Evolutionary conservation across 1,140 invertebrate species (phyloP), one percentile per base, ranked within the genome.

Genomic region (Hermetia illucens): DNA sequence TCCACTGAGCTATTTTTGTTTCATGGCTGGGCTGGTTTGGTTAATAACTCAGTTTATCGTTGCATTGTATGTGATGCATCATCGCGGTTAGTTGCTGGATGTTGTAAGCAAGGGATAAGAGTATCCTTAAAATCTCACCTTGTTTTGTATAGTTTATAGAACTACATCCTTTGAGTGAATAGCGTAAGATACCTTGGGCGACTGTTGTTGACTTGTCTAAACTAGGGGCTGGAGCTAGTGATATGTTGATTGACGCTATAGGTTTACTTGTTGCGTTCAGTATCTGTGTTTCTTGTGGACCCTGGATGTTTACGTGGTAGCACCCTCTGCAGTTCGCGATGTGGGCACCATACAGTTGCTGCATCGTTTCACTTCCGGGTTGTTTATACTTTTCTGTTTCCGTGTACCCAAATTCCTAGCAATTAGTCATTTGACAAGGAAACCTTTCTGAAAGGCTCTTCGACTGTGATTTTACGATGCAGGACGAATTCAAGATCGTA

Each of bases 1-100:
- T 50, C 41, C 41, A 47, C 1, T 40, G 10, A 1, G 15, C 9
- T 24, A 24, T 38, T 12, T 17, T 29, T 5, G n/a, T 30, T 15
- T 5, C n/a, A 30, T 10, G 21, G 17, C 5, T 29, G 21, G 29
- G 25, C 29, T 25, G n/a, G 24, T 25, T 25, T 8, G 24, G 6
- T 25, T 25, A 25, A 8, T 25, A 8, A 25, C 6, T 6, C 24
- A 25, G 24, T n/a, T 8, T 25, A n/a, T 8, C 6, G 24, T 8
- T 25, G 6, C n/a, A 8, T 25, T 25, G 6, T n/a, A 25, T 25
- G 6, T 25, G 6, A n/a, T n/a, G 6, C 24, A 25, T 25, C 6
- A n/a, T 8, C 6, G 6, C n/a, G 6, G 24, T 25, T 25, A 25
- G 24, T 25, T 25, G 24, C 6, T 25, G 24, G 6, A 25, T n/a